Conservation (phyloP, 2,888 invertebrate genomes). For the Plagodis pulveraria region DNA sequence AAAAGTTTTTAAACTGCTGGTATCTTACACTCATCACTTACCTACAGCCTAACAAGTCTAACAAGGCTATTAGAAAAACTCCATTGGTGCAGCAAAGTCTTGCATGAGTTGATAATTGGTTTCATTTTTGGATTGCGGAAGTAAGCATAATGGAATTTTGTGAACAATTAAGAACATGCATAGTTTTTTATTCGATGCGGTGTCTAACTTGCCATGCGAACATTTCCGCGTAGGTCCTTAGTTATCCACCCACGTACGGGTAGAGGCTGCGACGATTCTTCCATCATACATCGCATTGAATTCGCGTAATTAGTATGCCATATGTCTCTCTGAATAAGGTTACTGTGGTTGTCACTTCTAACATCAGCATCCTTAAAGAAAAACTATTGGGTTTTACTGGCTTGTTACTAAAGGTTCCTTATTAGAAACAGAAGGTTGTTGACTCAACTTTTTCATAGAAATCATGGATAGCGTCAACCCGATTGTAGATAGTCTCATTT, state of each 20-base stretch:
- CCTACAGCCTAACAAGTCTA: too few relatives aligned
- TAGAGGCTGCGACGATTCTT: slow-evolving; percentile 58
- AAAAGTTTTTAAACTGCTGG: too few relatives aligned
- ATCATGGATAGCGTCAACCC: slow-evolving; percentile 8
- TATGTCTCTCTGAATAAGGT: slow-evolving; percentile 54
- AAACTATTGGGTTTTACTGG: slow-evolving; percentile 37
- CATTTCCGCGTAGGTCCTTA: slow-evolving; percentile 77
- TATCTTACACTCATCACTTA: too few relatives aligned
- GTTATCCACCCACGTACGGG: slow-evolving; percentile 70
- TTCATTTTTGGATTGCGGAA: slow-evolving; percentile 40
- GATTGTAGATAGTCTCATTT: too few relatives aligned
- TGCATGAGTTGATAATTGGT: background rate
- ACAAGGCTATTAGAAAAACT: too few relatives aligned
- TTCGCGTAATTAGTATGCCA: slow-evolving; percentile 71
- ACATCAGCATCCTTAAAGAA: slow-evolving; percentile 47
- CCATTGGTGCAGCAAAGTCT: background rate
- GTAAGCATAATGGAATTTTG: slow-evolving; percentile 36
- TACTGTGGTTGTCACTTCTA: slow-evolving; percentile 48
- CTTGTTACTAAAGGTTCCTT: slow-evolving; percentile 17
- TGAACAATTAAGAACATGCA: slow-evolving; percentile 44
- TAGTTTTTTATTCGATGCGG: slow-evolving; percentile 46
- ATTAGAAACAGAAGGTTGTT: slow-evolving; percentile 23
- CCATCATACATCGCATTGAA: slow-evolving; percentile 53
- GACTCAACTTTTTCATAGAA: slow-evolving; percentile 31
- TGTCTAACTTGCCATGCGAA: slow-evolving; percentile 55